Evolutionary conservation across 2,888 invertebrate species (phyloP).

Genomic region (Nesidiocoris tenuis): DNA sequence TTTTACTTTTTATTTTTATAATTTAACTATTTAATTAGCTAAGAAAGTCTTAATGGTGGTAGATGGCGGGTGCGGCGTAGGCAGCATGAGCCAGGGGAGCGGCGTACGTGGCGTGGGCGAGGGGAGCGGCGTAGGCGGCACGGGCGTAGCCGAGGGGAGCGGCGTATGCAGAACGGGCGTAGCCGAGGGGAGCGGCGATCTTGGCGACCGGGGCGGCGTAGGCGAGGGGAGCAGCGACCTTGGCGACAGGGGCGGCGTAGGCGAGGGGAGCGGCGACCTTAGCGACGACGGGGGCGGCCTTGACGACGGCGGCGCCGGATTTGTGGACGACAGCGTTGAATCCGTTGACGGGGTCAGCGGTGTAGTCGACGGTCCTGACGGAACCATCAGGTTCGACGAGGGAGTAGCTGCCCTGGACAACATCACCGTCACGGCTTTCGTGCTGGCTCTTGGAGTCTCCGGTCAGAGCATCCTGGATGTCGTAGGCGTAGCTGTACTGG

Average conservation of each 20-base stretch:
- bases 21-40: background rate
- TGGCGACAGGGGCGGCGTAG: conserved; percentile 19
- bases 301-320: conserved; percentile 29
- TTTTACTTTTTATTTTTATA: background rate
- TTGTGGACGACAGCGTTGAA: conserved; percentile 37
- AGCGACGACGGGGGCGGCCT: conserved; percentile 32
- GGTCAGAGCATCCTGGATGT: conserved; percentile 24
- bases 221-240: conserved; percentile 21
- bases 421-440: conserved; percentile 25
- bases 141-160: conserved; percentile 17
- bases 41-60: conserved; percentile 31
- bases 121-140: conserved; percentile 15
- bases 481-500: conserved; percentile 31
- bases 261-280: conserved; percentile 6
- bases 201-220: conserved; percentile 16
- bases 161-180: conserved; percentile 22
- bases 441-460: conserved; percentile 27
- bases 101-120: conserved; percentile 24
- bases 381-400: conserved; percentile 30
- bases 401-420: conserved; percentile 28
- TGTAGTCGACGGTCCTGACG: conserved; percentile 30
- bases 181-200: conserved; percentile 7
- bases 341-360: conserved; percentile 37
- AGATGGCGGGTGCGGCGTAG: conserved; percentile 11
- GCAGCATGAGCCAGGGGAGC: conserved; percentile 19